Evolutionary conservation across 2,888 invertebrate genomes (phyloP).

Genomic region (Tetropium fuscum): DNA sequence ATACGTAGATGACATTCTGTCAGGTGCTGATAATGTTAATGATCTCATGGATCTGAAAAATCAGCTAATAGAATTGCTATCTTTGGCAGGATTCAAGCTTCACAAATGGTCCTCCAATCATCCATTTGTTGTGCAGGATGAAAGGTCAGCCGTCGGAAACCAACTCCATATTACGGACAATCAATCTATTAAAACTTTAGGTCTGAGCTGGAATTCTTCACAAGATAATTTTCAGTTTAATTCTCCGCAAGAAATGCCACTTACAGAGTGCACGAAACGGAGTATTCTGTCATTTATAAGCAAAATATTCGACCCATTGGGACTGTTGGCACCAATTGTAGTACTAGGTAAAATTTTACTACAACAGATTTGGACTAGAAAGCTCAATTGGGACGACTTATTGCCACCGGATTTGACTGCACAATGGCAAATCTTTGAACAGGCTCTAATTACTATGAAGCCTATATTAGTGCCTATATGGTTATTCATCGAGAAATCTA

Average conservation of each 20-base stretch:
- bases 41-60: neutral
- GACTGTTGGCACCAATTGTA: neutral
- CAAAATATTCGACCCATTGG: neutral
- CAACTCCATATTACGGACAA: neutral
- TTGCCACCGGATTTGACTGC: neutral
- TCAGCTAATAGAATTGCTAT: neutral
- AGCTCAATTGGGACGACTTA: neutral
- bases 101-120: constrained; percentile 2
- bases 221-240: constrained; percentile 1
- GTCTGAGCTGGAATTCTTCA: neutral
- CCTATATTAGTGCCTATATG: neutral
- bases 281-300: neutral
- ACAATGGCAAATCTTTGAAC: neutral
- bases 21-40: neutral
- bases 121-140: neutral
- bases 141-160: neutral
- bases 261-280: constrained; percentile 1
- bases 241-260: neutral
- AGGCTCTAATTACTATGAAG: too few relatives aligned
- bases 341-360: constrained; percentile 1
- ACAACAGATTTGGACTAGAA: constrained; percentile 10
- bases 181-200: constrained; percentile 5
- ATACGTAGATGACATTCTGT: neutral
- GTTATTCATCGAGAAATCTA: neutral
- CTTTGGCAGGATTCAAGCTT: neutral